phyloP scores from a whole-genome alignment of 1,140 invertebrate genomes.

The Drosophila nikananu region DNA sequence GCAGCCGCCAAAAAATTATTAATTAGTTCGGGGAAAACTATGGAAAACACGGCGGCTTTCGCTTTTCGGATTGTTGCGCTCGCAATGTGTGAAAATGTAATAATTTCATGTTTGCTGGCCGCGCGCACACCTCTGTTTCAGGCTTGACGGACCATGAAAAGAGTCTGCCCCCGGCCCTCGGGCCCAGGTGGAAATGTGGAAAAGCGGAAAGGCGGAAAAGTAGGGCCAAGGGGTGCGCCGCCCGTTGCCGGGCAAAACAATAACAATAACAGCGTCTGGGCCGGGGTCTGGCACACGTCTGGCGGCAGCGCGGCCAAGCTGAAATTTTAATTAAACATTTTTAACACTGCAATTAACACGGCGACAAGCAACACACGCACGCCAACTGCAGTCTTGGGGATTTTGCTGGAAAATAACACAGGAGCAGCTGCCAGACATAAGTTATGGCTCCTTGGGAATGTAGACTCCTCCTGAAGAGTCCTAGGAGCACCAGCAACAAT shows the following conservation, averaged over 20 bases:
- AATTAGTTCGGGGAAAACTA: conserved; percentile 44
- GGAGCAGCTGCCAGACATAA: conserved; percentile 21
- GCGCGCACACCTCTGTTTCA: conserved; percentile 46
- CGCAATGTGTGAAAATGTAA: conserved; percentile 70
- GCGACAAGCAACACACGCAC: conserved; percentile 33
- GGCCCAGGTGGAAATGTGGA: conserved; percentile 51
- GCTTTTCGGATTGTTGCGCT: conserved; percentile 35
- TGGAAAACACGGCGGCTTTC: conserved; percentile 22
- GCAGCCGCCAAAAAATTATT: conserved; percentile 29
- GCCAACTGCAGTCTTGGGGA: conserved; percentile 32
- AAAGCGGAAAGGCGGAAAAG: conserved; percentile 21
- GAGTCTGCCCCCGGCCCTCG: conserved; percentile 36
- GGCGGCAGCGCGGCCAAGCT: conserved; percentile 50
- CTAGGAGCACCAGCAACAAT: neutral
- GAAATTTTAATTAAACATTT: conserved; percentile 82
- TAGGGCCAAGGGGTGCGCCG: conserved; percentile 26
- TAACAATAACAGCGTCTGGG: conserved; percentile 30
- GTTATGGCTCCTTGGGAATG: conserved; percentile 25
- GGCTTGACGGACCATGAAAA: conserved; percentile 79
- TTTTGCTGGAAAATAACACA: conserved; percentile 2
- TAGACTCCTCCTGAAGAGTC: neutral
- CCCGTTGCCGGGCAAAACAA: conserved; percentile 33
- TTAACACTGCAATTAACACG: conserved; percentile 79
- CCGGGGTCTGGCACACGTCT: conserved; percentile 61
- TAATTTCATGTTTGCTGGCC: conserved; percentile 63